Evolutionary conservation across 2,888 invertebrate genomes (phyloP), one percentile per base, ranked within the genome.

Genomic region (Drosophila lacicola): DNA sequence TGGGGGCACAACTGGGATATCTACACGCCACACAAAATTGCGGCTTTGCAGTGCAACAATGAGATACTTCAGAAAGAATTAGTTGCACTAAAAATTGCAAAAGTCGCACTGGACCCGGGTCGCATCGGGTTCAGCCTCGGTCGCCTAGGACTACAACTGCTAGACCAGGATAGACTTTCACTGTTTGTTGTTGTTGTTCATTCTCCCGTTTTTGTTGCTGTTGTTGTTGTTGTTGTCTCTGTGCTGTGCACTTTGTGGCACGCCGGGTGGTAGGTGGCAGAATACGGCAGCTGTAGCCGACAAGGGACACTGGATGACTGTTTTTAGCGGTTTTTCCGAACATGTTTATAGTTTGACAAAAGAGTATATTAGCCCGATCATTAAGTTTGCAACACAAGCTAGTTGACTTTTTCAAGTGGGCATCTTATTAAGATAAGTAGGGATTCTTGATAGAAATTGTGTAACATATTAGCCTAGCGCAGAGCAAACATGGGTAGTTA

Each of bases 51-150:
- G 74, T 73, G 87, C 86, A 83, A 87, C 86, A 87, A 87, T 90
- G 88, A 89, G 86, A 89, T 89, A 88, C 86, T 87, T 89, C 86
- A 81, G 84, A 88, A 87, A 84, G 89, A 87, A 87, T 87, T 87
- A 86, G 86, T 89, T 89, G 86, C 87, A 89, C 89, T 86, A 86
- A 86, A 89, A 86, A 89, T 88, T 77, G 84, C 89, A 74, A 81
- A 87, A 84, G 89, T 84, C 87, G 68, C 80, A 70, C 68, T 65
- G 82, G 67, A 78, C 72, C 60, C 49, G 64, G 62, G 42, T 45
- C 19, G 71, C 36, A 36, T 53, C 29, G 45, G 50, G 37, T 37
- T 57, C 17, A 29, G 55, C 14, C 17, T 21, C 21, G 13, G 58
- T 57, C 47, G 45, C 36, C 65, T 36, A 65, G 54, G 37, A 46